Conservation (phyloP, 2,113 vertebrate genomes). For the Channa argus region DNA sequence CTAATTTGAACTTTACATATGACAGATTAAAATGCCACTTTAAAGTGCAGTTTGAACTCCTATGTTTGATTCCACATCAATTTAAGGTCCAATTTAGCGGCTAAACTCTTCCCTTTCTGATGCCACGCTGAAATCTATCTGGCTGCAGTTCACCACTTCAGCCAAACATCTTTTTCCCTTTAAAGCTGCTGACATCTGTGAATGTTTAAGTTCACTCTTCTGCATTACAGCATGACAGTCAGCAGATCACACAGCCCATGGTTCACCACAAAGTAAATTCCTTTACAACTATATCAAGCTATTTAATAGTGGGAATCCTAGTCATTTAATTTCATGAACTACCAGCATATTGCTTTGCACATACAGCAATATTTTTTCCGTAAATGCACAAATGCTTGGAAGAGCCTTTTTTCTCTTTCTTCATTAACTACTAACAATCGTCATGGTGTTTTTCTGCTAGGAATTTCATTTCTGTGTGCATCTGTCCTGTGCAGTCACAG, state of each 20-base stretch:
- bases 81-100: background rate
- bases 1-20: background rate
- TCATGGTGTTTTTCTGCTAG: background rate
- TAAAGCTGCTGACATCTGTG: slow-evolving; percentile 62
- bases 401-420: background rate
- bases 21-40: no score
- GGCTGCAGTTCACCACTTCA: slow-evolving; percentile 12
- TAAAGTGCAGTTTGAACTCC: no score
- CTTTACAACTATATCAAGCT: background rate
- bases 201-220: slow-evolving; percentile 50
- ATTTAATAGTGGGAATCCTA: slow-evolving; percentile 10
- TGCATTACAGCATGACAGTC: slow-evolving; percentile 35
- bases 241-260: slow-evolving; percentile 29
- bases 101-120: background rate
- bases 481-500: background rate
- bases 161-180: slow-evolving; percentile 44
- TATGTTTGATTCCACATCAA: background rate
- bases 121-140: slow-evolving; percentile 21
- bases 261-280: slow-evolving; percentile 35
- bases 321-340: background rate
- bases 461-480: background rate
- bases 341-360: background rate
- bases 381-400: background rate
- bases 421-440: background rate
- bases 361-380: background rate